Evolutionary conservation across 2,888 invertebrate species (phyloP), one percentile per base, ranked within the genome.

Genomic region (Exephanes ischioxanthus): DNA sequence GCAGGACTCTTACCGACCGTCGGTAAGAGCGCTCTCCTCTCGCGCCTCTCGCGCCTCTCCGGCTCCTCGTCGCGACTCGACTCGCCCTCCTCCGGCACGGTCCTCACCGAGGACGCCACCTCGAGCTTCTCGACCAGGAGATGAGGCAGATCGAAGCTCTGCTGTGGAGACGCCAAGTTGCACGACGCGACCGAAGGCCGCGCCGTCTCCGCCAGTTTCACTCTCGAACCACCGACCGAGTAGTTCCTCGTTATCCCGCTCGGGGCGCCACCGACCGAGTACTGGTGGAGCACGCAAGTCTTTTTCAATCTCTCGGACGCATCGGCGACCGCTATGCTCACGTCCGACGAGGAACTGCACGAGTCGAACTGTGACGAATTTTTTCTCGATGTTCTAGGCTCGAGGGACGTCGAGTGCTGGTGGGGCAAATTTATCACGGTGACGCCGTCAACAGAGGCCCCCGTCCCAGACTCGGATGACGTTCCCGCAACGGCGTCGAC

Each of bases 291-390:
- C 41, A 95, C 95, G 90, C 95, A 95, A 55, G 96, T 95, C 84
- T 96, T 95, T 82, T 82, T 85, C 89, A 96, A 94, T 88, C 96
- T 94, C 86, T 95, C 96, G 33, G 95, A 94, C 67, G 95, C 95
- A 92, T 95, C 96, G 85, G 94, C 92, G 37, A 94, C 92, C 66
- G 95, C 95, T 67, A 95, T 94, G 92, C 96, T 96, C 86, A 97
- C 95, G 92, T 97, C 97, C 26, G 97, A 97, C 14, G 97, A 96
- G n/a, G 97, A 97, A 91, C 96, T 96, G 91, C 96, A 96, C 19
- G 96, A 97, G 93, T 97, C 97, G 66, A 97, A 94, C 89, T 95
- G 95, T 16, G 95, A 94, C 4, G 97, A 96, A 93, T 97, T 96
- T 92, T 96, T 97, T 37, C 96, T 95, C 22, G 96, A 94, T n/a